Base-by-base conservation (phyloP, 2,797 vertebrate genomes). In the Pantherophis alleghaniensis region DNA sequence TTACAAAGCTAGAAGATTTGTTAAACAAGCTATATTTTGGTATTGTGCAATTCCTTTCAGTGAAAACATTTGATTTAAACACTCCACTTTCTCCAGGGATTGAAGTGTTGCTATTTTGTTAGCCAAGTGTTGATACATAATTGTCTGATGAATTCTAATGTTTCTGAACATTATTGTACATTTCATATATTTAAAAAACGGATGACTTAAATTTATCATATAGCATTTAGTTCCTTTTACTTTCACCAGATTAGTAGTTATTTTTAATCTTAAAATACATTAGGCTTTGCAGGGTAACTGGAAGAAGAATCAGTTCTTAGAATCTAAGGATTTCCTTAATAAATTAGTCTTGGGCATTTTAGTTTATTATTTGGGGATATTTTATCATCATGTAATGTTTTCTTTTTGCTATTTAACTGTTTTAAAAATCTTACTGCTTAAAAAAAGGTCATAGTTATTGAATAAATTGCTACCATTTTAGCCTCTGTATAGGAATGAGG, bases 391-490 rank as follows among this genome's bases (percentile, higher is more conserved):
- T 42, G 42, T 42, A 42, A 42, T 42, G 42, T 97, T 97, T 96
- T 97, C 95, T 95, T 97, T 95, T 95, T 97, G 96, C 95, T 97
- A 95, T 96, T 97, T 96, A 96, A 96, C 97, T 95, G 94, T 97
- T 97, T 95, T 20, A 59, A 96, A 92, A 96, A 89, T 96, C 95
- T 96, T 95, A 94, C 94, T 95, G 95, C 97, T 95, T 96, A 94
- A 96, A 96, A 96, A 96, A 96, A 94, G 96, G 95, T 94, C 96
- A 92, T 95, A 96, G 96, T 97, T 97, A 96, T 97, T 97, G 97
- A 97, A 97, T 97, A 97, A 97, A 97, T 97, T 98, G 97, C 98
- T 98, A 98, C 98, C 98, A 98, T 98, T 98, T 98, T 98, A 98
- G 97, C 97, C 97, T 92, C 97, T 97, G 97, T 97, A 93, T 97